Conservation (phyloP, 2,888 invertebrate species). For the Xestia c-nigrum region DNA sequence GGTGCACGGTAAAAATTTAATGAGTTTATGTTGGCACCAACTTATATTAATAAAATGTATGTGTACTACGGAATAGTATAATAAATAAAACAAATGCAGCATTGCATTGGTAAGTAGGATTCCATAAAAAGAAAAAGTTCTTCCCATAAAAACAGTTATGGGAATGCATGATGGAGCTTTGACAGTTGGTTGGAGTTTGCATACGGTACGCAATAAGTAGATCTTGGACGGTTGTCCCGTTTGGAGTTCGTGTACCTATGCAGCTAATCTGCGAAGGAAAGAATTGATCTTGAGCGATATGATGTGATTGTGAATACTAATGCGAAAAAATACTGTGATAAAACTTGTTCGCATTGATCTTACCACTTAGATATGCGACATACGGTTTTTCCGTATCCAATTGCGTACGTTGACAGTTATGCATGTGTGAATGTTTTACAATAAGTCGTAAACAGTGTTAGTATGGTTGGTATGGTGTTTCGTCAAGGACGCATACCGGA, state of each 20-base stretch:
- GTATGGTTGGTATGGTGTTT: slow-evolving; percentile 3
- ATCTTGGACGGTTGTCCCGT: not conserved
- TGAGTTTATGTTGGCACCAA: too few species aligned
- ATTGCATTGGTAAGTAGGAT: not conserved
- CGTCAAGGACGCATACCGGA: slow-evolving; percentile 35
- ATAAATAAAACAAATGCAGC: not conserved
- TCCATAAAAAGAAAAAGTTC: not conserved
- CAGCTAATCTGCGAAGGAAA: not conserved
- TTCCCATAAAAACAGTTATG: not conserved
- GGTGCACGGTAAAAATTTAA: too few species aligned
- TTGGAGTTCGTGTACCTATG: too few species aligned
- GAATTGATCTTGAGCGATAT: slow-evolving; percentile 14
- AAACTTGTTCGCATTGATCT: slow-evolving; percentile 8
- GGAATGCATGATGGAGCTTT: not conserved
- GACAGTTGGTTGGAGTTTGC: slow-evolving; percentile 13
- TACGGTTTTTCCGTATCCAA: slow-evolving; percentile 30
- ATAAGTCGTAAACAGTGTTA: slow-evolving; percentile 48
- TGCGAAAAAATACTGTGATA: slow-evolving; percentile 20
- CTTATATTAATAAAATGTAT: too few species aligned
- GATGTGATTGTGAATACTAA: slow-evolving; percentile 32
- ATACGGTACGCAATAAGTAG: slow-evolving; percentile 23
- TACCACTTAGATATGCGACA: slow-evolving; percentile 28
- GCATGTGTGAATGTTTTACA: slow-evolving; percentile 34
- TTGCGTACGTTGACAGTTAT: slow-evolving; percentile 9
- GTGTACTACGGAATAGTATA: too few species aligned